Conservation (phyloP, 2,113 vertebrate species). For the Galbula dea region DNA sequence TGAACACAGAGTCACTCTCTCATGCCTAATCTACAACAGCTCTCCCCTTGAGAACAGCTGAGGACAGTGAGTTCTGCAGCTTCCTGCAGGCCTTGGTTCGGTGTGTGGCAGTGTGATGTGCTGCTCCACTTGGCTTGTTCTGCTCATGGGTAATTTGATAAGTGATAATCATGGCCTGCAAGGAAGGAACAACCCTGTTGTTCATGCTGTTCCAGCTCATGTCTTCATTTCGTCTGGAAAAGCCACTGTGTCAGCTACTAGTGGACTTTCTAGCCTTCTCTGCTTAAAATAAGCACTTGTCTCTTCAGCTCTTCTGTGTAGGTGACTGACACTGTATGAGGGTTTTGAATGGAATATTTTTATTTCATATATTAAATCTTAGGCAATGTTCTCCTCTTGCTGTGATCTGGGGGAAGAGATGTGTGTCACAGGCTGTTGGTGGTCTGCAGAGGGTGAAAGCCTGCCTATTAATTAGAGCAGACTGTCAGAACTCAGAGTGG, state of each 20-base stretch:
- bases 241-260: neutral
- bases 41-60: neutral
- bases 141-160: conserved; percentile 17
- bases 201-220: neutral
- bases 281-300: neutral
- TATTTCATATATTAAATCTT: neutral
- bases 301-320: neutral
- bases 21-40: neutral
- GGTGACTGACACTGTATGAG: neutral
- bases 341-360: neutral
- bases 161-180: conserved; percentile 41
- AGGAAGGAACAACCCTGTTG: neutral
- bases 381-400: neutral
- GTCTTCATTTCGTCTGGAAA: conserved; percentile 10
- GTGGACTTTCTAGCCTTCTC: neutral
- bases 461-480: neutral
- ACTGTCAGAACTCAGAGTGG: neutral
- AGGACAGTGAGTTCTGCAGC: neutral
- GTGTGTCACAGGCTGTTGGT: neutral
- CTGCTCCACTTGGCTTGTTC: conserved; percentile 26
- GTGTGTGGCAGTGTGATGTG: conserved; percentile 2
- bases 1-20: neutral
- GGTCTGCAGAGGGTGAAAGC: neutral
- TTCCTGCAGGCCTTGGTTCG: conserved; percentile 4
- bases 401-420: neutral